phyloP scores from a whole-genome alignment of 1,140 invertebrate genomes.

The Conus ventricosus region DNA sequence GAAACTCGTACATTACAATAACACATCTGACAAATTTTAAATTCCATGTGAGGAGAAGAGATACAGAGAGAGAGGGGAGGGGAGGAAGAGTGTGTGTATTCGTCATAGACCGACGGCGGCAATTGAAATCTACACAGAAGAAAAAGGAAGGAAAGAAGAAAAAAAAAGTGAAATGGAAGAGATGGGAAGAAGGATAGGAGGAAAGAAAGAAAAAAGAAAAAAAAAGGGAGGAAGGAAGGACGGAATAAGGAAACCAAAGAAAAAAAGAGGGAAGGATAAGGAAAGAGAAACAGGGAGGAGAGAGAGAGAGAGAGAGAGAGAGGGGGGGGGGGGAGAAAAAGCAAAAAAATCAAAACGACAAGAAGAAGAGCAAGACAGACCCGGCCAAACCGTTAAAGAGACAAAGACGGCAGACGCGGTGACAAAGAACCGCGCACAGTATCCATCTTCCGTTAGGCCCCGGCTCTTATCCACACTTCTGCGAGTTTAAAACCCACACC shows the following conservation, averaged over 20 bases:
- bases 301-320: background rate
- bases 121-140: too few species aligned
- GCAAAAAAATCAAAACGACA: background rate
- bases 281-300: background rate
- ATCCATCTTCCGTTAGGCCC: background rate
- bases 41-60: too few species aligned
- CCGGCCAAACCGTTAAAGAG: background rate
- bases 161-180: too few species aligned
- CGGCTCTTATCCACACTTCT: background rate
- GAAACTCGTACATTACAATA: too few species aligned
- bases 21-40: too few species aligned
- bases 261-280: background rate
- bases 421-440: background rate
- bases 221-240: too few species aligned
- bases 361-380: background rate
- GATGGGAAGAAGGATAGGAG: too few species aligned
- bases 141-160: too few species aligned
- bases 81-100: too few species aligned
- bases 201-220: too few species aligned
- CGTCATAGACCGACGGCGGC: too few species aligned
- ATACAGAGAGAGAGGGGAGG: too few species aligned
- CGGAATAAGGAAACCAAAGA: background rate
- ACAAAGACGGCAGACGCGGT: background rate
- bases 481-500: background rate
- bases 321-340: background rate